These are phyloP conservation scores for Lagopus leucura DNA, from an alignment of 2,113 vertebrate genomes.

Conservation along the genomic window DNA sequence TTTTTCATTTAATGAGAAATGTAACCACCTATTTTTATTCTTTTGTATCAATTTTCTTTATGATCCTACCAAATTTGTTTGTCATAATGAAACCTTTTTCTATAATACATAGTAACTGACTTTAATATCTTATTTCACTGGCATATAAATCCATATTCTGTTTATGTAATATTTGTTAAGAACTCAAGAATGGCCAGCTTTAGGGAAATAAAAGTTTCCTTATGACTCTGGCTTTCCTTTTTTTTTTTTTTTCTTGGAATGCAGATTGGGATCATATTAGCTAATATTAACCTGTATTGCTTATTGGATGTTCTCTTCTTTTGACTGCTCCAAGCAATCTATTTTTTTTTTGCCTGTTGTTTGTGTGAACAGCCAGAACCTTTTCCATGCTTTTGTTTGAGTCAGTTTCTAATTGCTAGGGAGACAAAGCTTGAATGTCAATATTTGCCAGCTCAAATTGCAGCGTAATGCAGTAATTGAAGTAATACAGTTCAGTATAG, in stretches of 20 bases:
- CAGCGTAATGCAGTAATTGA: background rate
- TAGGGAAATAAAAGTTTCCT: background rate
- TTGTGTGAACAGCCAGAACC: background rate
- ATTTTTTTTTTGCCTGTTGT: background rate
- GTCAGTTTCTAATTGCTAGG: slow-evolving; percentile 66
- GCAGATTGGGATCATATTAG: background rate
- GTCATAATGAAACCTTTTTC: background rate
- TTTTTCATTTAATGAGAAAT: background rate
- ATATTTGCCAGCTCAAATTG: slow-evolving; percentile 55
- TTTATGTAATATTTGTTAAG: background rate
- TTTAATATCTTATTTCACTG: background rate
- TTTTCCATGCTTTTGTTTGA: slow-evolving; percentile 55
- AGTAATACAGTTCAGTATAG: background rate
- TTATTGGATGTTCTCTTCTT: background rate
- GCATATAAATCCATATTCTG: background rate
- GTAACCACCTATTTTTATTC: background rate
- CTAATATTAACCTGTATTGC: background rate
- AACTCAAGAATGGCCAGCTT: background rate
- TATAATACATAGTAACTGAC: background rate
- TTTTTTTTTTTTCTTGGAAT: background rate
- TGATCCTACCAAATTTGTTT: background rate
- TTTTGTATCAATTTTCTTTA: background rate
- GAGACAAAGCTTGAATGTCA: slow-evolving; percentile 61
- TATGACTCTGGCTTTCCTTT: background rate
- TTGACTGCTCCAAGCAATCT: background rate